phyloP scores from a whole-genome alignment of 1,140 invertebrate species.

The Drosophila punjabiensis region DNA sequence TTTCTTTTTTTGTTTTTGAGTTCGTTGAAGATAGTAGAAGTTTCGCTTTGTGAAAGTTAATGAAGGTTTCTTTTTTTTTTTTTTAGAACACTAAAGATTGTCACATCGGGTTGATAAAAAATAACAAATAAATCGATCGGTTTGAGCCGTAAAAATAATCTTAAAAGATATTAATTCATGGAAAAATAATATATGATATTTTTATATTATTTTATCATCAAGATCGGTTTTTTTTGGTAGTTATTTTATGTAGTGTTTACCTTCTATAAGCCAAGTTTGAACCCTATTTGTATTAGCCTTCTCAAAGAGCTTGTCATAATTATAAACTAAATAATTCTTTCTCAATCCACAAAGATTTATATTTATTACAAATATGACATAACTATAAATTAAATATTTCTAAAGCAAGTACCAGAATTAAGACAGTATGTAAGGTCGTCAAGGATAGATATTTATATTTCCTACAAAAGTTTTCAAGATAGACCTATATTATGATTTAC shows the following conservation, averaged over 20 bases:
- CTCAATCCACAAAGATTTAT: too few species aligned
- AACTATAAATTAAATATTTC: background rate
- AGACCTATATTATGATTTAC: background rate
- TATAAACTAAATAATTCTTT: background rate
- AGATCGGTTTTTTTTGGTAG: background rate
- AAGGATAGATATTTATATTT: background rate
- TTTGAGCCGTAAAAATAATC: background rate
- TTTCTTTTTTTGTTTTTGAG: slow-evolving; percentile 5
- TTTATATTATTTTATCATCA: background rate
- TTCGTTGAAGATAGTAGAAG: background rate
- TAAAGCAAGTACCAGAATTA: too few species aligned
- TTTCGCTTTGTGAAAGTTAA: slow-evolving; percentile 21
- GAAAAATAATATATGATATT: background rate
- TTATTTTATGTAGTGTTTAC: background rate
- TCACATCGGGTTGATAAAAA: background rate
- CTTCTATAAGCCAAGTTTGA: background rate
- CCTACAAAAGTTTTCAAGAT: background rate
- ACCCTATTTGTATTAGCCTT: background rate
- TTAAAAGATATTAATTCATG: background rate
- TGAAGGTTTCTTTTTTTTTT: background rate
- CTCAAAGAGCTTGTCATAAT: too few species aligned
- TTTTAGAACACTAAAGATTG: background rate
- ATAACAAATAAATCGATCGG: slow-evolving; percentile 2
- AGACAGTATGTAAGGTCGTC: background rate
- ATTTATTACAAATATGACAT: background rate